Evolutionary conservation across 2,888 invertebrate genomes (phyloP), one percentile per base, ranked within the genome.

Genomic region (Acanthacorydalis orientalis): DNA sequence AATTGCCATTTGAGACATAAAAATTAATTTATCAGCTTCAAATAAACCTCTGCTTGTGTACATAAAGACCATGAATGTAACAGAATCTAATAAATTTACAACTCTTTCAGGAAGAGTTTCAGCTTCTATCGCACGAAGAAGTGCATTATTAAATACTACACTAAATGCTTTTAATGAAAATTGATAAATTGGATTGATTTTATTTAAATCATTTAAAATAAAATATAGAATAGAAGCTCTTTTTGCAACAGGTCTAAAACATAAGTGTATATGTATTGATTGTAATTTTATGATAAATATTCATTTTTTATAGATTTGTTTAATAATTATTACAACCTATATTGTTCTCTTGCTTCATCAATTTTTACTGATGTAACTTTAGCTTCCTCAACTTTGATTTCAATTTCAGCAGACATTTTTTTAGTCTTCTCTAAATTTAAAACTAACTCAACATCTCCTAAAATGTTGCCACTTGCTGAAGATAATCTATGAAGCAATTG

Each of bases 161-260:
- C 83, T 88, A 69, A 92, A 93, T 0, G 93, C 90, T 66, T 93
- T 93, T 48, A 95, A 67, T 0, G 93, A 93, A 68, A 95, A 95
- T 64, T 93, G 92, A 65, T 96, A 96, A 61, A 96, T 88, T 41
- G 88, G 87, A 65, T 93, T 91, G 57, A 95, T 91, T 65, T 88
- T 88, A 67, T 82, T 78, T 44, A 96, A 66, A 58, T 95, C 93
- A 60, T 90, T 93, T 50, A 96, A 69, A 51, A 93, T 88, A 63
- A 96, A 96, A 64, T 95, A 95, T 1, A 95, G 70, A 1, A 95
- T 73, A 0, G 93, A 91, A 0, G 91, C 91, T 50, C 93, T 68
- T 1, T 80, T 73, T 0, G 93, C 91, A 1, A 89, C 91, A 7
- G 83, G 79, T 52, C 80, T 72, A 59, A n/a, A 50, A 56, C 52